Evolutionary conservation across 2,888 invertebrate species (phyloP).

Genomic region (Drosophila merina): DNA sequence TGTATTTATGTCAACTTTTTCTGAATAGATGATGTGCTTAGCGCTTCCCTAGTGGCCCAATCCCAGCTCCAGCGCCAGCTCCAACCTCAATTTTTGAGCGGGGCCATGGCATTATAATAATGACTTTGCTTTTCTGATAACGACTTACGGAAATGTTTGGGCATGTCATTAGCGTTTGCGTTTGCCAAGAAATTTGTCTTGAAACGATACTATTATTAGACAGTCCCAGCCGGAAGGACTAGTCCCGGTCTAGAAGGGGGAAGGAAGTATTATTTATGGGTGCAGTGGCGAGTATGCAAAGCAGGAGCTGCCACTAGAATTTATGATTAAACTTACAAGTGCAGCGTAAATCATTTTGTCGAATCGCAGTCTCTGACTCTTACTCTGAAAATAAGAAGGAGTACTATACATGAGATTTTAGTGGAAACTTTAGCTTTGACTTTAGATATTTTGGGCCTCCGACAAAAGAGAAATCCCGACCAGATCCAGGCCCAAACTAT

Average conservation of each 20-base stretch:
- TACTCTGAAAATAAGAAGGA: too few relatives aligned
- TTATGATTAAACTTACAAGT: slow-evolving; percentile 72
- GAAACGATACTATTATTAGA: slow-evolving; percentile 67
- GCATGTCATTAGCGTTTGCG: slow-evolving; percentile 77
- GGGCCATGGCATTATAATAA: slow-evolving; percentile 73
- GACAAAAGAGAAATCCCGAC: not conserved
- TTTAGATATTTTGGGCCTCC: not conserved
- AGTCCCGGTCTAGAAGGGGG: slow-evolving; percentile 3
- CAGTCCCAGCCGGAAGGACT: slow-evolving; percentile 32
- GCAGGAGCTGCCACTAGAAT: slow-evolving; percentile 51
- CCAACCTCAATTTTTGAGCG: not conserved
- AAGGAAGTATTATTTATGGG: slow-evolving; percentile 56
- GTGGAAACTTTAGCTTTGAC: not conserved
- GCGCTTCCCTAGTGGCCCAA: slow-evolving; percentile 14
- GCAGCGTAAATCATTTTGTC: slow-evolving; percentile 63
- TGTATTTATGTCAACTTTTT: slow-evolving; percentile 78
- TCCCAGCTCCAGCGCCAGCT: too few relatives aligned
- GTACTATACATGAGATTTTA: not conserved
- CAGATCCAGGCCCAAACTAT: slow-evolving; percentile 62
- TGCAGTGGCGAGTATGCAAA: slow-evolving; percentile 70
- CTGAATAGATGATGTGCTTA: slow-evolving; percentile 79
- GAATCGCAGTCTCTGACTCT: not conserved
- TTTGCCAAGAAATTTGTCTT: slow-evolving; percentile 68
- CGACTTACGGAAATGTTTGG: slow-evolving; percentile 82
- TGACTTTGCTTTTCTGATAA: slow-evolving; percentile 80